phyloP scores from a whole-genome alignment of 2,797 vertebrate genomes.

The Hydrolagus colliei region DNA sequence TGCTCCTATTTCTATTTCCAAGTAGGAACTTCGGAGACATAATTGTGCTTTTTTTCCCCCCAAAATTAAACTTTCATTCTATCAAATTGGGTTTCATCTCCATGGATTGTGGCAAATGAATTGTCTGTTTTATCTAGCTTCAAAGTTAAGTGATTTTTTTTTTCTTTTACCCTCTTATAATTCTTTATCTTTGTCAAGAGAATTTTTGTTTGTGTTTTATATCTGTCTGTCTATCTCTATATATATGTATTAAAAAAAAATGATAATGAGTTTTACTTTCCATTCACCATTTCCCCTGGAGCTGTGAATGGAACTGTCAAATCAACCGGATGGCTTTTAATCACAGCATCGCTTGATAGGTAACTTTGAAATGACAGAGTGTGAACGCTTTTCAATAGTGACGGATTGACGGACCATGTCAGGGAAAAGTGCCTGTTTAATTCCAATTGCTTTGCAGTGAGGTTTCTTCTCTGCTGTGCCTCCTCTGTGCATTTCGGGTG shows the following conservation, averaged over 20 bases:
- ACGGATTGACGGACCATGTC: neutral
- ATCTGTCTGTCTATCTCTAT: too few relatives aligned
- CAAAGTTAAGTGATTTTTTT: neutral
- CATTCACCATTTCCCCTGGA: neutral
- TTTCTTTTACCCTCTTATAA: neutral
- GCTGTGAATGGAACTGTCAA: conserved; percentile 22
- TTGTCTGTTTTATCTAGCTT: neutral
- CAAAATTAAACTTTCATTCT: too few relatives aligned
- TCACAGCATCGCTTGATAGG: conserved; percentile 9
- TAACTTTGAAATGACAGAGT: conserved; percentile 21
- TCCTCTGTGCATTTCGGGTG: too few relatives aligned
- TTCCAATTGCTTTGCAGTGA: conserved; percentile 7
- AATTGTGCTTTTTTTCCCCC: too few relatives aligned
- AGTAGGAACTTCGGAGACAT: too few relatives aligned
- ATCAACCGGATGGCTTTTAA: conserved; percentile 19
- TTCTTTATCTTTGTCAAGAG: neutral
- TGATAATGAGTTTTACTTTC: neutral
- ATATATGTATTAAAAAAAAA: neutral
- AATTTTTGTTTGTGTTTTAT: neutral
- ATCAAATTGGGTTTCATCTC: too few relatives aligned
- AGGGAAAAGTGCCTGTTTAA: conserved; percentile 11
- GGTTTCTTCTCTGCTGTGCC: neutral
- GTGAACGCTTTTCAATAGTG: conserved; percentile 12
- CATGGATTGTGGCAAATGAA: neutral
- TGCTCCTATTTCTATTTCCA: too few relatives aligned